These are phyloP conservation scores for Oceanodroma leucorhoa DNA, from an alignment of 2,797 vertebrate genomes.

Conservation along the genomic window DNA sequence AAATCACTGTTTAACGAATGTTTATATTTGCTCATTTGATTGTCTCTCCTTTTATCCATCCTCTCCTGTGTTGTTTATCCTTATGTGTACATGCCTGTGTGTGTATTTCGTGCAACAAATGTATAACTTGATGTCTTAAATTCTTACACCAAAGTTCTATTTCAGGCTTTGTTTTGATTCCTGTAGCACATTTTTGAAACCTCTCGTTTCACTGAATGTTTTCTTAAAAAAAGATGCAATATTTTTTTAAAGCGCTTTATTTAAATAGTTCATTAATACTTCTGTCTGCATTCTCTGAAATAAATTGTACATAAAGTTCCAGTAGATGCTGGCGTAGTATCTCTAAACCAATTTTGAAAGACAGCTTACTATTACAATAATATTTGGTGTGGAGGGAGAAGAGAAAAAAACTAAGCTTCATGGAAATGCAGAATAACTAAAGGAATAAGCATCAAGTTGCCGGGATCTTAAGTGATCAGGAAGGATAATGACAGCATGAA, in stretches of 20 bases:
- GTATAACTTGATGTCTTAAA: neutral
- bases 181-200: neutral
- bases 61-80: neutral
- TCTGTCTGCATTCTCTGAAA: neutral
- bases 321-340: neutral
- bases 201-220: neutral
- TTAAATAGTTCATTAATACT: neutral
- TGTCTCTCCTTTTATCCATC: neutral
- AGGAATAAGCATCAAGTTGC: neutral
- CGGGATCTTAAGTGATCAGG: neutral
- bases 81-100: constrained; percentile 64
- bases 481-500: neutral
- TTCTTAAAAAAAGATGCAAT: neutral
- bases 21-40: neutral
- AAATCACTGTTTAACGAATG: neutral
- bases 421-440: neutral
- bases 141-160: neutral
- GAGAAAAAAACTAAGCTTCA: neutral
- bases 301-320: neutral
- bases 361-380: neutral
- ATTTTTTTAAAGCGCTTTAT: neutral
- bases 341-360: neutral
- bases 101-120: neutral
- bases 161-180: neutral
- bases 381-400: neutral